Evolutionary conservation across 1,140 invertebrate genomes (phyloP), one percentile per base, ranked within the genome.

Genomic region (Aphidius ervi): DNA sequence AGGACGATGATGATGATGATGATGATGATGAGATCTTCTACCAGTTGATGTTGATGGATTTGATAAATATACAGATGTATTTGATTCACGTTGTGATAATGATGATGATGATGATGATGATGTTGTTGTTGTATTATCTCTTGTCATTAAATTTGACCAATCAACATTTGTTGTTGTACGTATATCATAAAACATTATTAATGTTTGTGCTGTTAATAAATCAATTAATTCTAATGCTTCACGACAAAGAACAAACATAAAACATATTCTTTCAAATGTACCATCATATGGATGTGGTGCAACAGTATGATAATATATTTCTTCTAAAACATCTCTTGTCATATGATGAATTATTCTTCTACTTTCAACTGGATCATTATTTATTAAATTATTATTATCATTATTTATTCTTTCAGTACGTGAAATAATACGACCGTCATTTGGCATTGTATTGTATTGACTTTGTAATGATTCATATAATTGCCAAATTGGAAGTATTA

Each of bases 151-250:
- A 16, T 40, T 4, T 31, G 23, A 31, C 2, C 23, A 4, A 31
- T 31, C 23, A 31, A 31, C 4, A 41, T 7, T 54, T 54, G 39
- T n/a, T 54, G 52, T 40, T 54, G 52, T n/a, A 41, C 52, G 23
- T 31, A 31, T 31, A 31, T 31, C 23, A 6, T 37, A 54, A 16
- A 54, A 54, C 0, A 54, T 41, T 41, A 54, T 42, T n/a, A 54
- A 42, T 40, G 52, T 54, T 39, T 54, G 52, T 41, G 52, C 52
- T 9, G 52, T 54, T 6, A 54, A n/a, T 5, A 54, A n/a, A 54
- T 54, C 52, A n/a, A 54, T 54, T n/a, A 54, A 39, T 20, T 54
- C 52, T 6, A 54, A 40, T 40, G 52, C 52, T 16, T 54, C 39
- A 42, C 52, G 52, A 16, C n/a, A 8, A 16, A 54, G 3, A 10